Evolutionary conservation across 2,888 invertebrate species (phyloP).

Genomic region (Sinelater perroti): DNA sequence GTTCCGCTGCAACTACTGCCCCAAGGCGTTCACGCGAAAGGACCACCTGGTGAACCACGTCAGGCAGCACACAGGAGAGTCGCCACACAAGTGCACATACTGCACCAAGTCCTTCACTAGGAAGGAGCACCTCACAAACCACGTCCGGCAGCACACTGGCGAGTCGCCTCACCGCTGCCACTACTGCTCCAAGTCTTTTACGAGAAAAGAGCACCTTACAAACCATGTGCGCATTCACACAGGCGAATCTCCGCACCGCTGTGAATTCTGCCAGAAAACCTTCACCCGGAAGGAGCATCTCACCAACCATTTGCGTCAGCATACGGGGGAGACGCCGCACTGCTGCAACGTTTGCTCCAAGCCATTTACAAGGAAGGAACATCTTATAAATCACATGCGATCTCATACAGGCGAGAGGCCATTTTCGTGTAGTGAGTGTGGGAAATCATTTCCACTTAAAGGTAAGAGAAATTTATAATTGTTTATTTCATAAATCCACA

Average conservation of each 20-base stretch:
- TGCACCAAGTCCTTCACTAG: conserved; percentile 82
- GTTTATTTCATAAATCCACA: too few relatives aligned
- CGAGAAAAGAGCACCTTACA: conserved; percentile 85
- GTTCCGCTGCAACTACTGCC: conserved; percentile 84
- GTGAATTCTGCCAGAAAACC: conserved; percentile 75
- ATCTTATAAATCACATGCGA: conserved; percentile 79
- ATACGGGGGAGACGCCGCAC: conserved; percentile 76
- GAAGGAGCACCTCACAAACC: conserved; percentile 84
- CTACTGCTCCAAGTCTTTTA: conserved; percentile 85
- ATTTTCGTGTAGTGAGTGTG: conserved; percentile 84
- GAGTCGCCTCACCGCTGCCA: conserved; percentile 88
- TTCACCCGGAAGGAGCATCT: conserved; percentile 78
- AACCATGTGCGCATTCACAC: conserved; percentile 78
- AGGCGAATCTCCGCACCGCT: conserved; percentile 74
- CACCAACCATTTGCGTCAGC: conserved; percentile 75
- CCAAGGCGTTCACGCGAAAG: conserved; percentile 85
- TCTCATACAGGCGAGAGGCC: conserved; percentile 84
- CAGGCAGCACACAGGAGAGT: conserved; percentile 75
- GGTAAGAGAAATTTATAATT: too few relatives aligned
- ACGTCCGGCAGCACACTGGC: conserved; percentile 87
- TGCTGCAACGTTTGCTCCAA: conserved; percentile 79
- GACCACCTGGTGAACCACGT: conserved; percentile 82
- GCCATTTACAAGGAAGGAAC: conserved; percentile 78
- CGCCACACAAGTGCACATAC: conserved; percentile 79
- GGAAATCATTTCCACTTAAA: conserved; percentile 86